phyloP scores from a whole-genome alignment of 2,888 invertebrate genomes.

The Diogma glabrata region DNA sequence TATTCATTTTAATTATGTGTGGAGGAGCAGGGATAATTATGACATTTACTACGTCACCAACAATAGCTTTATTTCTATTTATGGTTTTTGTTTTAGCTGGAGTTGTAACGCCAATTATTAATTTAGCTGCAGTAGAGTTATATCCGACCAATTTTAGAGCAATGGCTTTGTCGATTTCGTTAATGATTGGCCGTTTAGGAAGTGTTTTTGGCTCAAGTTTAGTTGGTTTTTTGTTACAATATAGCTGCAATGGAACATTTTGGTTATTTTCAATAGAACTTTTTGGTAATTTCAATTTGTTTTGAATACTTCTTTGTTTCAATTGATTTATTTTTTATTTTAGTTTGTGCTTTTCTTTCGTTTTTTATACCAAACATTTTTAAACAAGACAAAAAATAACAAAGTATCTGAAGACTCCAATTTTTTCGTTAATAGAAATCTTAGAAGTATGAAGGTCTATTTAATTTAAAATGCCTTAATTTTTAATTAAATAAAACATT shows the following conservation, averaged over 20 bases:
- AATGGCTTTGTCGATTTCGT: slow-evolving; percentile 41
- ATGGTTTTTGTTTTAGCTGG: slow-evolving; percentile 25
- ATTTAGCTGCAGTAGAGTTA: slow-evolving; percentile 29
- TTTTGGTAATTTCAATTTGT: not conserved
- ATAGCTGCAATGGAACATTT: slow-evolving; percentile 37
- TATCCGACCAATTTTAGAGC: slow-evolving; percentile 34
- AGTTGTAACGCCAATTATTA: slow-evolving; percentile 28
- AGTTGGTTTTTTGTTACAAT: slow-evolving; percentile 36
- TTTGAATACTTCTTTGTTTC: not conserved
- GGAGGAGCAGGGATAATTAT: slow-evolving; percentile 24
- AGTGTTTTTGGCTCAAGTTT: slow-evolving; percentile 39
- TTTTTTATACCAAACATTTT: slow-evolving; percentile 14
- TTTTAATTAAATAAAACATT: no score
- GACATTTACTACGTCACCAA: slow-evolving; percentile 22
- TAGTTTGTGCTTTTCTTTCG: slow-evolving; percentile 7
- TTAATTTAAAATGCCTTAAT: no score
- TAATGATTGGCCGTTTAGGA: slow-evolving; percentile 41
- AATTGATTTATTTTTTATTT: not conserved
- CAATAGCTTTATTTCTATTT: slow-evolving; percentile 26
- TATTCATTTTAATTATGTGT: slow-evolving; percentile 23
- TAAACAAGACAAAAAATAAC: no score
- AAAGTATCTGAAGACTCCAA: no score
- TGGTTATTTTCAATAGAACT: slow-evolving; percentile 14
- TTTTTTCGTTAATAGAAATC: no score
- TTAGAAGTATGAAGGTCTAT: no score